Conservation (phyloP, 2,888 invertebrate species). For the Drosophila vallismaia region DNA sequence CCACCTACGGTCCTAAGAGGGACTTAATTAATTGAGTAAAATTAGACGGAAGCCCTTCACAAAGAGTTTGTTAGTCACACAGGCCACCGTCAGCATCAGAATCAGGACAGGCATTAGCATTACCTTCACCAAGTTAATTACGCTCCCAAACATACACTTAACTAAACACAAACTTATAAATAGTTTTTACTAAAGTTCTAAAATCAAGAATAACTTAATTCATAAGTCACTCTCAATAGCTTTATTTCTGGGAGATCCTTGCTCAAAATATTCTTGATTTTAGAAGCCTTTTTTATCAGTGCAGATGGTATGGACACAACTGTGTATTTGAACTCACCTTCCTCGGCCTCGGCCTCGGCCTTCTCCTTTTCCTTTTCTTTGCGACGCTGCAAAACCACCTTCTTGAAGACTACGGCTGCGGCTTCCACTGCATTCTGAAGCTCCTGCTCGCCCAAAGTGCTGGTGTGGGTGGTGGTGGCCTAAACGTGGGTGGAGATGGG, state of each 20-base stretch:
- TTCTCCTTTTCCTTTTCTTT: constrained; percentile 76
- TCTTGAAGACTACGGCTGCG: constrained; percentile 83
- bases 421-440: constrained; percentile 84
- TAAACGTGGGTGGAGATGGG: constrained; percentile 1
- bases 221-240: too few species aligned
- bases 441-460: constrained; percentile 83
- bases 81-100: constrained; percentile 32
- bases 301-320: not conserved
- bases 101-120: constrained; percentile 31
- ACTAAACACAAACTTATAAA: constrained; percentile 17
- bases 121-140: constrained; percentile 62
- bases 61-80: constrained; percentile 55
- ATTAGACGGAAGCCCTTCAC: constrained; percentile 56
- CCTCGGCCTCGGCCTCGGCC: constrained; percentile 76
- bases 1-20: constrained; percentile 25
- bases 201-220: not conserved
- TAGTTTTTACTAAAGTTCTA: constrained; percentile 7
- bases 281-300: constrained; percentile 3
- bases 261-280: not conserved
- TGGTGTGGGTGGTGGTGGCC: constrained; percentile 73
- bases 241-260: too few species aligned
- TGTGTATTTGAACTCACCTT: constrained; percentile 78
- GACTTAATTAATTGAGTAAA: constrained; percentile 65
- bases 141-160: constrained; percentile 34
- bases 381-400: constrained; percentile 83